A percentile compares a stretch with the other conserved stretches of the same genome.
These are phyloP conservation scores for Crypturellus undulatus DNA, from an alignment of 2,113 vertebrate species.

Conservation along the genomic window DNA sequence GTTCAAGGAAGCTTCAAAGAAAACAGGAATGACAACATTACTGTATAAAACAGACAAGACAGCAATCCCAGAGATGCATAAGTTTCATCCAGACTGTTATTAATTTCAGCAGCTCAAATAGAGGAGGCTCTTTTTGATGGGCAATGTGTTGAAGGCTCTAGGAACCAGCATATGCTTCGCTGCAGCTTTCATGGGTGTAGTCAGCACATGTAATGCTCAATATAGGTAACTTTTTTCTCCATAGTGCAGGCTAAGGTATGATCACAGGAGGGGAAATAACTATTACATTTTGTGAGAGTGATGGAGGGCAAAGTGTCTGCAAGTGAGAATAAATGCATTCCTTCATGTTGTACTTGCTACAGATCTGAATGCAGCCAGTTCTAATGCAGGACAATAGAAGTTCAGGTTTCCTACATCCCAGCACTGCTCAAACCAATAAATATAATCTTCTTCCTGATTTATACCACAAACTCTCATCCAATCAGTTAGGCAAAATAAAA, in stretches of 20 bases:
- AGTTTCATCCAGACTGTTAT: conserved; percentile 4
- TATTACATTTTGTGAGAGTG: not conserved
- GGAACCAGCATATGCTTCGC: not conserved
- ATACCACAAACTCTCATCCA: not conserved
- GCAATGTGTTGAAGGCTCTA: not conserved
- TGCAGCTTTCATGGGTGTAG: not conserved
- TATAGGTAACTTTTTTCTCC: not conserved
- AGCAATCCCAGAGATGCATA: not conserved
- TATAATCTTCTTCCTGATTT: not conserved
- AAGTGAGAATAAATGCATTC: not conserved
- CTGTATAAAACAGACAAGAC: conserved; percentile 42
- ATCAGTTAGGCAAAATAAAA: not conserved
- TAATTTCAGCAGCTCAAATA: conserved; percentile 26
- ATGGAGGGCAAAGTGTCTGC: not conserved
- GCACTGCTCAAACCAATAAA: not conserved
- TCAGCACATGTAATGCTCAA: not conserved
- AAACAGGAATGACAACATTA: conserved; percentile 54
- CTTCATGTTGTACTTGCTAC: not conserved
- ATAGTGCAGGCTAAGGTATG: not conserved
- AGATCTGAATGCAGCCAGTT: not conserved
- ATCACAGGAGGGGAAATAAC: not conserved
- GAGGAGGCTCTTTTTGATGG: not conserved
- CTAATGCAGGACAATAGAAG: not conserved
- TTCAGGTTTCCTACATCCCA: not conserved
- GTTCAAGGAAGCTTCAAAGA: conserved; percentile 53